phyloP scores from a whole-genome alignment of 2,113 vertebrate species.

The Dromaius novaehollandiae region DNA sequence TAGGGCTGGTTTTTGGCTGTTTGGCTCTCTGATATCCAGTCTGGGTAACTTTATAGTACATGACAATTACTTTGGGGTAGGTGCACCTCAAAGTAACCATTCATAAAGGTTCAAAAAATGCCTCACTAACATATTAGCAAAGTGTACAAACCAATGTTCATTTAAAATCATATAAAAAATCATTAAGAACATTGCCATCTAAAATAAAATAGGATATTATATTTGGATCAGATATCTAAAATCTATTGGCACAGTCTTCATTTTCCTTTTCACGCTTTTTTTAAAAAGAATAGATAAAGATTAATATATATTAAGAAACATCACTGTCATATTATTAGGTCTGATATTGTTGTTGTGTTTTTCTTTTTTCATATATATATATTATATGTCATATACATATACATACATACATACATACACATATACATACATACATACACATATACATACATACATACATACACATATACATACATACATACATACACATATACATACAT shows the following conservation, averaged over 20 bases:
- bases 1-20: not conserved
- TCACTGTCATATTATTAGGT: fast-evolving
- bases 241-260: not conserved
- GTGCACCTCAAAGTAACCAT: not conserved
- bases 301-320: not conserved
- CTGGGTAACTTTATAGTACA: not conserved
- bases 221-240: not conserved
- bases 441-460: too few relatives aligned
- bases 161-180: not conserved
- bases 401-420: too few relatives aligned
- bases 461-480: too few relatives aligned
- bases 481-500: too few relatives aligned
- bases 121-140: not conserved
- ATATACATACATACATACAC: too few relatives aligned
- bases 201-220: not conserved
- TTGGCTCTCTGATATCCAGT: not conserved
- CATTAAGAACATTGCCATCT: not conserved
- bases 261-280: not conserved
- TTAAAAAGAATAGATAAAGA: not conserved
- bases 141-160: not conserved
- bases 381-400: too few relatives aligned
- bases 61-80: not conserved
- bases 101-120: not conserved
- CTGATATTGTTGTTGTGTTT: not conserved
- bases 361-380: not conserved